phyloP scores from a whole-genome alignment of 2,113 vertebrate genomes.

The Rhinoptilus africanus region DNA sequence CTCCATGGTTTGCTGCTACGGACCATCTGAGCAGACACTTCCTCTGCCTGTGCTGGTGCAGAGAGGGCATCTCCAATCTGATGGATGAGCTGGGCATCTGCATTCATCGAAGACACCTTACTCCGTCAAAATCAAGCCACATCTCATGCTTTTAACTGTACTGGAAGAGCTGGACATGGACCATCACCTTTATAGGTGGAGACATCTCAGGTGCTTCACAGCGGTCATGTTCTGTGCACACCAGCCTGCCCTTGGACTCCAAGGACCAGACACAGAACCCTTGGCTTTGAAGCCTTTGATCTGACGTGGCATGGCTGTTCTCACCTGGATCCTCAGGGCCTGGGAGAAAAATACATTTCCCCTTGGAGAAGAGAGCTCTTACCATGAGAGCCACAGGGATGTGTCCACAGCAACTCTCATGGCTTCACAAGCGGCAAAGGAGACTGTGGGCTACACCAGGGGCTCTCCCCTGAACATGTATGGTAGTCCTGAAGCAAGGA shows the following conservation, averaged over 20 bases:
- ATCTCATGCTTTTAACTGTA: background rate
- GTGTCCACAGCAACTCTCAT: background rate
- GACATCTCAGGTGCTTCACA: background rate
- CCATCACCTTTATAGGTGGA: background rate
- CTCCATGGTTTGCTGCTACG: background rate
- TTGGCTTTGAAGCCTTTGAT: background rate
- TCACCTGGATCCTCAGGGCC: background rate
- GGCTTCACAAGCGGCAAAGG: background rate
- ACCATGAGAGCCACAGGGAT: background rate
- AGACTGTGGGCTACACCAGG: background rate
- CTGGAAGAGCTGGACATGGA: background rate
- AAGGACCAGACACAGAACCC: background rate
- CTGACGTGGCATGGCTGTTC: background rate
- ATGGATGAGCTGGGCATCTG: background rate
- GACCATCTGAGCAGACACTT: background rate
- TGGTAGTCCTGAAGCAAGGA: background rate
- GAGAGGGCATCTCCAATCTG: background rate
- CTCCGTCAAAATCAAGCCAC: background rate
- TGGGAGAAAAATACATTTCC: background rate
- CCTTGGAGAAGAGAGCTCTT: background rate
- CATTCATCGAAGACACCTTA: background rate
- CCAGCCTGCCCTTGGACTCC: background rate
- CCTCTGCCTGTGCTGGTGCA: fast-evolving
- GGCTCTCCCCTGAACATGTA: background rate
- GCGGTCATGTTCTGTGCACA: fast-evolving